Percentiles rank a stretch among this genome's conserved stretches.
Evolutionary conservation across 2,113 vertebrate genomes (phyloP).

Genomic region (Vireo altiloquus): DNA sequence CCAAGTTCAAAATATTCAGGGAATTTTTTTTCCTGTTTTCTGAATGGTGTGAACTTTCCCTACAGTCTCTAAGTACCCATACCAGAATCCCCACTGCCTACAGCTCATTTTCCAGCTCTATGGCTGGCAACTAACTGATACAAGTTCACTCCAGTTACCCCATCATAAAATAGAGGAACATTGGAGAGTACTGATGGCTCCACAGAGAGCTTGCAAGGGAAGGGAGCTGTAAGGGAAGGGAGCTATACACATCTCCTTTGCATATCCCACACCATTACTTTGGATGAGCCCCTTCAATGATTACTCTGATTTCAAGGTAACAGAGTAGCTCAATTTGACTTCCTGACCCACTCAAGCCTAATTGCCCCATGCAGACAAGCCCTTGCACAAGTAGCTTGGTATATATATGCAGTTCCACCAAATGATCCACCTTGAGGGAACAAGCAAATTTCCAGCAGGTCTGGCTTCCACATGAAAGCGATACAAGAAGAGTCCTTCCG

Average conservation of each 20-base stretch:
- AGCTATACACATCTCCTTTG: not conserved
- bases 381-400: not conserved
- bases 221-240: not conserved
- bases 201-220: not conserved
- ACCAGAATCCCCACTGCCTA: not conserved
- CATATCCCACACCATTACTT: not conserved
- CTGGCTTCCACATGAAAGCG: conserved; percentile 21
- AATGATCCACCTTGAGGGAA: conserved; percentile 8
- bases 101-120: not conserved
- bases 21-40: not conserved
- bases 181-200: too few relatives aligned
- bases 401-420: not conserved
- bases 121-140: not conserved
- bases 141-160: not conserved
- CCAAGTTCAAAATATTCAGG: not conserved
- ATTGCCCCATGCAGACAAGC: not conserved
- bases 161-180: not conserved
- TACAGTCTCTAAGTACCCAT: not conserved
- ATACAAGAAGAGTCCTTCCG: not conserved
- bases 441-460: conserved; percentile 13
- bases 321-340: not conserved
- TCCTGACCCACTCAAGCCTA: not conserved
- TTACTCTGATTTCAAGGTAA: not conserved
- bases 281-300: not conserved
- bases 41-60: not conserved